A percentile compares a stretch with the other conserved stretches of the same genome.
phyloP scores from a whole-genome alignment of 2,888 invertebrate genomes.

The Barypeithes pellucidus region DNA sequence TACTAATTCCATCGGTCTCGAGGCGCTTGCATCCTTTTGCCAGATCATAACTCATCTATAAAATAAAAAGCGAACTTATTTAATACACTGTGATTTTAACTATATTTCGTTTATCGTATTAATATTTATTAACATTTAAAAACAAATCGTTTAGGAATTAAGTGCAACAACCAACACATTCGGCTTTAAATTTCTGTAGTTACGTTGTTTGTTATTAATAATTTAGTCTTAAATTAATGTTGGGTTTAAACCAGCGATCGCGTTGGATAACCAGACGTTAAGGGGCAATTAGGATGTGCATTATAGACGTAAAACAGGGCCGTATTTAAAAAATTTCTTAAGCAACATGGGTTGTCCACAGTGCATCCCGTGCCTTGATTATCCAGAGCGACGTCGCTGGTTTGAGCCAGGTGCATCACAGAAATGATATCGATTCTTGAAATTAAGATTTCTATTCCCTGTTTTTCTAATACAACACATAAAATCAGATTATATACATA shows the following conservation, averaged over 20 bases:
- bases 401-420: too few species aligned
- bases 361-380: too few species aligned
- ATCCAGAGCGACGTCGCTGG: too few species aligned
- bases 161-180: conserved; percentile 51
- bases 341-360: too few species aligned
- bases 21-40: background rate
- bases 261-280: too few species aligned
- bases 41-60: background rate
- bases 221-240: background rate
- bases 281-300: too few species aligned
- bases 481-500: too few species aligned
- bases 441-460: too few species aligned
- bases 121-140: conserved; percentile 32
- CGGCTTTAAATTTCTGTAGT: conserved; percentile 47
- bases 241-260: too few species aligned
- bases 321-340: conserved; percentile 8
- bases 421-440: background rate
- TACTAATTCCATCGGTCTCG: too few species aligned
- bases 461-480: too few species aligned
- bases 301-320: too few species aligned
- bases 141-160: conserved; percentile 14
- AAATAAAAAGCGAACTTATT: conserved; percentile 23
- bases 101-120: conserved; percentile 34
- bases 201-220: conserved; percentile 27
- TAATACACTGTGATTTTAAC: conserved; percentile 53